A percentile compares a stretch with the other conserved stretches of the same genome.
Conservation (phyloP, 2,113 vertebrate species). For the Benitochromis conjunctus region DNA sequence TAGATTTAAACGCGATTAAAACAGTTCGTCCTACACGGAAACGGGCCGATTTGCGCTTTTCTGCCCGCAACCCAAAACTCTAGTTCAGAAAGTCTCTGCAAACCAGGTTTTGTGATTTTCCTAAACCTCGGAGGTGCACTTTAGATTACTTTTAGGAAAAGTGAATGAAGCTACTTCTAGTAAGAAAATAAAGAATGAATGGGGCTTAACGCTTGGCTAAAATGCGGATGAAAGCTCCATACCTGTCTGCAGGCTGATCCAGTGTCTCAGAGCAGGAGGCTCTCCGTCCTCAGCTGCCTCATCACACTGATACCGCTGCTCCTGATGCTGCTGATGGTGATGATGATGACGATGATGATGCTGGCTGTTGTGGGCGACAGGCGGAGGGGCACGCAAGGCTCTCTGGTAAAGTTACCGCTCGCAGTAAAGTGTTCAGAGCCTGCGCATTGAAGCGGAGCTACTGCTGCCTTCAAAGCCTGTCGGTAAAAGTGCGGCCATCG, state of each 20-base stretch:
- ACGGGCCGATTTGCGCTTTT: background rate
- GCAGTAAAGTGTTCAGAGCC: slow-evolving; percentile 7
- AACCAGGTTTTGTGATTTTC: background rate
- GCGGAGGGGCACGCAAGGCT: slow-evolving; percentile 27
- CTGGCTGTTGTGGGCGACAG: slow-evolving; percentile 47
- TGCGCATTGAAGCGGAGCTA: slow-evolving; percentile 36
- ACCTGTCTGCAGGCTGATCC: slow-evolving; percentile 57
- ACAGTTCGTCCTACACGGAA: background rate
- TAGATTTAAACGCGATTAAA: background rate
- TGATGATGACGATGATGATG: slow-evolving; percentile 12
- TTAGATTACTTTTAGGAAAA: background rate
- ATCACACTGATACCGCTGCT: slow-evolving; percentile 54
- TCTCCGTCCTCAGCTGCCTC: slow-evolving; percentile 52
- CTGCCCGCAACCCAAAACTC: slow-evolving; percentile 1
- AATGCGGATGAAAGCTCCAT: background rate
- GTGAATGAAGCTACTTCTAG: background rate
- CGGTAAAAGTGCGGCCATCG: background rate
- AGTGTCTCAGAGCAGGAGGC: slow-evolving; percentile 48
- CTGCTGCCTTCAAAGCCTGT: background rate
- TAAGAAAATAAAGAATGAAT: background rate
- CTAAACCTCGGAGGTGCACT: background rate
- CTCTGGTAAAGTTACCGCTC: slow-evolving; percentile 50
- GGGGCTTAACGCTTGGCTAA: background rate
- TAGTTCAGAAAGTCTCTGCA: background rate
- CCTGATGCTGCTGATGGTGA: slow-evolving; percentile 13